phyloP scores from a whole-genome alignment of 1,140 invertebrate species.

The Plutomurus gul region DNA sequence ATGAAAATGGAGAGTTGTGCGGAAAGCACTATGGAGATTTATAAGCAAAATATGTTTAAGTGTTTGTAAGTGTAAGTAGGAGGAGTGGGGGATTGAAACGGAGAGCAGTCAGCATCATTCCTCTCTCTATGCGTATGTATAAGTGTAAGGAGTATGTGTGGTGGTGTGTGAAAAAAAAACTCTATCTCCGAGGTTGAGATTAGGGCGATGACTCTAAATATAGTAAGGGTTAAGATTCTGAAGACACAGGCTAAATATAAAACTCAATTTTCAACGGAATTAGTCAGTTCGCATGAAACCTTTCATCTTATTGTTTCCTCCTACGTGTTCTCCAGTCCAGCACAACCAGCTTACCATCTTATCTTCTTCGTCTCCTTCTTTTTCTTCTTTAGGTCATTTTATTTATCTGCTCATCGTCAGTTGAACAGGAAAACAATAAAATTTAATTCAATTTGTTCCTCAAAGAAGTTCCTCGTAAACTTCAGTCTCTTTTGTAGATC shows the following conservation, averaged over 20 bases:
- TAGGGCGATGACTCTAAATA: slow-evolving; percentile 47
- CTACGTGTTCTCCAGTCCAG: neutral
- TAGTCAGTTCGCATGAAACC: slow-evolving; percentile 30
- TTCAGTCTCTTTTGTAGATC: too few relatives aligned
- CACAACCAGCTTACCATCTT: neutral
- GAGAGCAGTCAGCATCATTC: neutral
- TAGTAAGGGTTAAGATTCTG: slow-evolving; percentile 33
- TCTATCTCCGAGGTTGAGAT: slow-evolving; percentile 34
- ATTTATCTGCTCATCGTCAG: too few relatives aligned
- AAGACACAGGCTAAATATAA: slow-evolving; percentile 46
- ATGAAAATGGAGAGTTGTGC: neutral
- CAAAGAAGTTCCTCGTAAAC: too few relatives aligned
- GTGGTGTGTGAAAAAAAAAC: neutral
- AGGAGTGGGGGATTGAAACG: neutral
- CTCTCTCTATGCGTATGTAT: neutral
- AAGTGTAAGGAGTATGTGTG: neutral
- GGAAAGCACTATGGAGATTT: slow-evolving; percentile 8
- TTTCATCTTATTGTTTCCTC: neutral
- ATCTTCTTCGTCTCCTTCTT: neutral
- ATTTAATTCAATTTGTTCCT: too few relatives aligned
- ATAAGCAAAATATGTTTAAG: neutral
- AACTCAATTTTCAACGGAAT: slow-evolving; percentile 44
- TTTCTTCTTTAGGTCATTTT: too few relatives aligned
- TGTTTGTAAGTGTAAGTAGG: neutral
- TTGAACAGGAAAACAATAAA: too few relatives aligned